phyloP scores from a whole-genome alignment of 2,113 vertebrate species.

The Entelurus aequoreus region DNA sequence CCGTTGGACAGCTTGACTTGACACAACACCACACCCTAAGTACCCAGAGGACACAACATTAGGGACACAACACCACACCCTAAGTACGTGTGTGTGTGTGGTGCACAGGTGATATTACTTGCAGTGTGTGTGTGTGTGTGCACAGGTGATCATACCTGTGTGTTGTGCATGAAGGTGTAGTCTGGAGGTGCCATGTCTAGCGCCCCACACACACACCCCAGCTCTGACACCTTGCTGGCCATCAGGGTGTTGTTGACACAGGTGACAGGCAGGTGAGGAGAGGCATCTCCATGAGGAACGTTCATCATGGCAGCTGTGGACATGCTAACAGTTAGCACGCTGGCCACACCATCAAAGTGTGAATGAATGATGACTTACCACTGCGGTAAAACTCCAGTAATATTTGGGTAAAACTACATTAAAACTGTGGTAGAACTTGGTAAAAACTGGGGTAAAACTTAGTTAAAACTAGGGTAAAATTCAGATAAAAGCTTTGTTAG shows the following conservation, averaged over 20 bases:
- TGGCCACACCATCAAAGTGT: no score
- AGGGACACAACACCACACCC: slow-evolving; percentile 86
- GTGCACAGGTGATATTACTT: slow-evolving; percentile 66
- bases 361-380: no score
- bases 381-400: no score
- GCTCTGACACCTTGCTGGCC: slow-evolving; percentile 79
- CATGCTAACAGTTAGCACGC: slow-evolving; percentile 1
- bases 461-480: no score
- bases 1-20: slow-evolving; percentile 91
- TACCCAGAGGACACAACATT: not conserved
- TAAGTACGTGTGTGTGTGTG: slow-evolving; percentile 26
- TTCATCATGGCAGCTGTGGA: slow-evolving; percentile 79
- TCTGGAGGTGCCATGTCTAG: slow-evolving; percentile 88
- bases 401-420: no score
- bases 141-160: slow-evolving; percentile 75
- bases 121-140: slow-evolving; percentile 25
- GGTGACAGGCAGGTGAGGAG: slow-evolving; percentile 40
- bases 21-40: slow-evolving; percentile 83
- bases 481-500: no score
- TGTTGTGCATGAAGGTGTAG: slow-evolving; percentile 82
- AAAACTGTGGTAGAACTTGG: no score
- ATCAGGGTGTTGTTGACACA: slow-evolving; percentile 48
- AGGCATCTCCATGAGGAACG: slow-evolving; percentile 63
- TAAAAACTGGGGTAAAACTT: no score
- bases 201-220: slow-evolving; percentile 79